These are phyloP conservation scores for human DNA, from an alignment of 2,113 vertebrate species.

Conservation along the genomic window DNA sequence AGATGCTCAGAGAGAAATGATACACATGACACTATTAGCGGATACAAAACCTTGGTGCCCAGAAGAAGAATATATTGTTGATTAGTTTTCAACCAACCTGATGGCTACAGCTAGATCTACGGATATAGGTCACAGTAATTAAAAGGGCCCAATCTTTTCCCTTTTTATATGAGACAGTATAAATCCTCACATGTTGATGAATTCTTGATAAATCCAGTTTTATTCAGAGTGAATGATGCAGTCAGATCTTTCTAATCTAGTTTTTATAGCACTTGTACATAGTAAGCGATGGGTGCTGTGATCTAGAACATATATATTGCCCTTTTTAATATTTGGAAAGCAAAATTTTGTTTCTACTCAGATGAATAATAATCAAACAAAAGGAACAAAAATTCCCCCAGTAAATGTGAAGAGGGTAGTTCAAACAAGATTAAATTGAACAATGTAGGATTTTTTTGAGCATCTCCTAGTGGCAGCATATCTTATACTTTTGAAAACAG, in stretches of 20 bases:
- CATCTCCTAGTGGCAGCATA: neutral
- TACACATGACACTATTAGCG: too few species aligned
- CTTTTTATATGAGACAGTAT: neutral
- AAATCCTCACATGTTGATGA: neutral
- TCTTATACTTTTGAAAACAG: neutral
- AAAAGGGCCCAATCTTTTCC: neutral
- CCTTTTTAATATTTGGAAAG: neutral
- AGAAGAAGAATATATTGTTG: neutral
- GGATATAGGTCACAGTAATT: neutral
- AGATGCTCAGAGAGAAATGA: neutral
- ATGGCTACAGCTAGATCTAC: neutral
- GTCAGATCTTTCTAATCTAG: neutral
- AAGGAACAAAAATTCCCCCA: neutral
- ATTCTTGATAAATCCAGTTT: neutral
- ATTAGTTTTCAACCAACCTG: neutral
- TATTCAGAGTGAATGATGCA: neutral
- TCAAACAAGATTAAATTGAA: neutral
- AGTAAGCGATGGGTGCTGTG: neutral
- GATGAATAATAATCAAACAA: neutral
- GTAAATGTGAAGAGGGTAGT: neutral
- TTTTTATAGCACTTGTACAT: neutral
- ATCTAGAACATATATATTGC: neutral
- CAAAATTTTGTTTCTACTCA: neutral
- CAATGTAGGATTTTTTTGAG: neutral
- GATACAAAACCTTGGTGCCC: neutral